A percentile compares a stretch with the other conserved stretches of the same genome.
phyloP scores from a whole-genome alignment of 2,797 vertebrate genomes.

The Sebastolobus altivelis region DNA sequence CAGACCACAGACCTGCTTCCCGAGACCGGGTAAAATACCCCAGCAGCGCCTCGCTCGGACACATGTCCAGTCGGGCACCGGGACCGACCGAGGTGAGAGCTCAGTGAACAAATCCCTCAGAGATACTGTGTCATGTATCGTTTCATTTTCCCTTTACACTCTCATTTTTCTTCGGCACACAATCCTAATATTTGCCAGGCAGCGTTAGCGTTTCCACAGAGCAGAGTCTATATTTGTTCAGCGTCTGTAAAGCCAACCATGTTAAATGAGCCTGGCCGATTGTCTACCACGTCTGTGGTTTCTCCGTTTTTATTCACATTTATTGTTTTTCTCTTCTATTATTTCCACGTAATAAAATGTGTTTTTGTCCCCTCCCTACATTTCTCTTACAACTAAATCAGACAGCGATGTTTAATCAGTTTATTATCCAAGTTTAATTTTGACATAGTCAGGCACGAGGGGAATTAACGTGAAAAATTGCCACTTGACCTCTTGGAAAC shows the following conservation, averaged over 20 bases:
- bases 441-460: constrained; percentile 21
- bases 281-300: neutral
- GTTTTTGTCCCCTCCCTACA: neutral
- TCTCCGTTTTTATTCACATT: neutral
- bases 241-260: constrained; percentile 30
- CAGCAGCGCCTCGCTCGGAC: constrained; percentile 33
- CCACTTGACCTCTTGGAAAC: constrained; percentile 35
- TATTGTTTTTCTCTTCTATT: neutral
- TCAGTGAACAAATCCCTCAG: constrained; percentile 49
- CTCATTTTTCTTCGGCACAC: constrained; percentile 33
- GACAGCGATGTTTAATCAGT: constrained; percentile 5
- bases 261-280: constrained; percentile 27
- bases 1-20: constrained; percentile 37
- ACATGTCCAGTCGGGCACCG: constrained; percentile 18
- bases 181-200: constrained; percentile 58
- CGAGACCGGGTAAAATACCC: constrained; percentile 43
- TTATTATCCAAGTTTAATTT: constrained; percentile 50
- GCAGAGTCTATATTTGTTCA: constrained; percentile 43
- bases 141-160: constrained; percentile 34
- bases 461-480: constrained; percentile 26
- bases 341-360: constrained; percentile 6
- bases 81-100: constrained; percentile 33
- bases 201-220: constrained; percentile 28
- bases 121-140: constrained; percentile 43
- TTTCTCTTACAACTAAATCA: constrained; percentile 6